Evolutionary conservation across 2,797 vertebrate genomes (phyloP).

Genomic region (Sphaeramia orbicularis): DNA sequence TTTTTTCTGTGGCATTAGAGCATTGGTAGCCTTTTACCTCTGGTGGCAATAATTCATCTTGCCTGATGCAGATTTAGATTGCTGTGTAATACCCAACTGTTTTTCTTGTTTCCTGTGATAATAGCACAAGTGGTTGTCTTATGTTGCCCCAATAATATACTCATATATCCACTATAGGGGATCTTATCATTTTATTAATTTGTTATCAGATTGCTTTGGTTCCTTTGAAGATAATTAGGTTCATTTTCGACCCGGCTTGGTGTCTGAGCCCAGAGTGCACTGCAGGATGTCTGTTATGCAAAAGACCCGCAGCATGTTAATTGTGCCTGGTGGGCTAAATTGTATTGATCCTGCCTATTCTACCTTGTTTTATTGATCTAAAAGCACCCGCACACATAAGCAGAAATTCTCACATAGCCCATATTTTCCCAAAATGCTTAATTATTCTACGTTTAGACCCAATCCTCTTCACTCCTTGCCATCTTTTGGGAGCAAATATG

Average conservation of each 20-base stretch:
- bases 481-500: too few species aligned
- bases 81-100: background rate
- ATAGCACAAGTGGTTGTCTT: background rate
- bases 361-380: slow-evolving; percentile 44
- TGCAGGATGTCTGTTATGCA: slow-evolving; percentile 37
- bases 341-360: slow-evolving; percentile 46
- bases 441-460: background rate
- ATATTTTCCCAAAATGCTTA: too few species aligned
- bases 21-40: background rate
- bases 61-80: background rate
- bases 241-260: slow-evolving; percentile 8
- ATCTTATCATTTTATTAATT: slow-evolving; percentile 3
- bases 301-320: slow-evolving; percentile 41
- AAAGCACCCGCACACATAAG: background rate
- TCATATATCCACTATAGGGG: background rate
- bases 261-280: slow-evolving; percentile 2
- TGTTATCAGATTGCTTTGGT: slow-evolving; percentile 12
- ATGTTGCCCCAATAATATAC: background rate
- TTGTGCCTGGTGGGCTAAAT: slow-evolving; percentile 33
- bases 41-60: too few species aligned
- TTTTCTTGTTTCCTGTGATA: background rate
- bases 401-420: background rate
- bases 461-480: background rate
- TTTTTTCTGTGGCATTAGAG: too few species aligned
- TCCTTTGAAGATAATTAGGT: slow-evolving; percentile 42